A percentile compares a stretch with the other conserved stretches of the same genome.
phyloP scores from a whole-genome alignment of 1,140 invertebrate species.

The Propsilocerus akamusi region DNA sequence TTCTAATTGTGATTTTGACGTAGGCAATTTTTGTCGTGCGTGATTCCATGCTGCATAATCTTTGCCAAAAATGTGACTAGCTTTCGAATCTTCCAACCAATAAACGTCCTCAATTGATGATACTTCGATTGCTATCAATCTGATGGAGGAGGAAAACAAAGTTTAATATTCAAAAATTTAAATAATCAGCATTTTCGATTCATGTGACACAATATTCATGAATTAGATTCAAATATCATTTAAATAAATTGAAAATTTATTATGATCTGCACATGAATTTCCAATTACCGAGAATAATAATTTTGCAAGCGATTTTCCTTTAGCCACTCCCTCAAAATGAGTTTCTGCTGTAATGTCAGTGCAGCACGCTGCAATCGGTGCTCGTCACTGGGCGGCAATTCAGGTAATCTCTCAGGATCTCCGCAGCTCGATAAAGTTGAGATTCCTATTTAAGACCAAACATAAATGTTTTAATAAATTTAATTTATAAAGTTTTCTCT shows the following conservation, averaged over 20 bases:
- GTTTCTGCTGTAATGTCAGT: constrained; percentile 51
- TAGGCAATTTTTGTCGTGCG: constrained; percentile 57
- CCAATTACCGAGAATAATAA: constrained; percentile 47
- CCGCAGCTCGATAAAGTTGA: constrained; percentile 59
- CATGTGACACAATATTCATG: neutral
- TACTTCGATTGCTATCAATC: constrained; percentile 59
- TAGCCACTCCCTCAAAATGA: constrained; percentile 65
- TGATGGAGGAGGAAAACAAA: constrained; percentile 16
- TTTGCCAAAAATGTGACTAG: constrained; percentile 50
- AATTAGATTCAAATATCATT: neutral
- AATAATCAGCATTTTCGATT: neutral
- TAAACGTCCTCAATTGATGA: constrained; percentile 71
- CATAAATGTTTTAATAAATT: neutral
- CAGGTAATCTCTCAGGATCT: constrained; percentile 43
- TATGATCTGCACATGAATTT: too few species aligned
- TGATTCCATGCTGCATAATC: constrained; percentile 60
- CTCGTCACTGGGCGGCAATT: constrained; percentile 60
- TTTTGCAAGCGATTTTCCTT: constrained; percentile 50
- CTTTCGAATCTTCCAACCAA: constrained; percentile 65
- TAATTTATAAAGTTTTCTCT: neutral
- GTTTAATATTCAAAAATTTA: neutral
- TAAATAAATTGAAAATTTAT: too few species aligned
- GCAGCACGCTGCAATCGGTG: constrained; percentile 57
- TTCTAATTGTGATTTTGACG: constrained; percentile 55
- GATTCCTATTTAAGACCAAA: constrained; percentile 40